Conservation (phyloP, 2,113 vertebrate species). For the Tyrannus savana region DNA sequence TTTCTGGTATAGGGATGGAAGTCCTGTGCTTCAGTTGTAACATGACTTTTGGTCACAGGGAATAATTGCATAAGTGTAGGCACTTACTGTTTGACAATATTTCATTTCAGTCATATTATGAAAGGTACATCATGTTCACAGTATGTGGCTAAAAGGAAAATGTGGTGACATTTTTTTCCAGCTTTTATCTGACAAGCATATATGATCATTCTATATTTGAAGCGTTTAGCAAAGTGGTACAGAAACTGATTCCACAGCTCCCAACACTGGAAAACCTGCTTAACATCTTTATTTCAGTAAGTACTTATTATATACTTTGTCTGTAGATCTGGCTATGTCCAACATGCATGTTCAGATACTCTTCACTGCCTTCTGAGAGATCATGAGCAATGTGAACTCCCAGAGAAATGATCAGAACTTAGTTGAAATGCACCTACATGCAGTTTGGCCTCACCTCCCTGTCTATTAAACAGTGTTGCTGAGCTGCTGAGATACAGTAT, state of each 20-base stretch:
- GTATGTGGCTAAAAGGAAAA: slow-evolving; percentile 55
- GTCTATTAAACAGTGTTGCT: not conserved
- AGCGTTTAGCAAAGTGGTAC: slow-evolving; percentile 92
- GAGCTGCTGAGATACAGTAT: not conserved
- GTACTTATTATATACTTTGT: slow-evolving; percentile 62
- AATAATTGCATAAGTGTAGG: not conserved
- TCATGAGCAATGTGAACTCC: not conserved
- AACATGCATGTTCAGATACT: slow-evolving; percentile 1
- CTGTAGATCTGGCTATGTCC: not conserved
- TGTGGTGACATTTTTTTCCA: slow-evolving; percentile 74
- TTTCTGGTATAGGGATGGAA: not conserved
- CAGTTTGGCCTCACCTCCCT: not conserved
- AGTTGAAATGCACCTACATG: not conserved
- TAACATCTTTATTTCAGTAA: slow-evolving; percentile 93
- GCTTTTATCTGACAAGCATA: slow-evolving; percentile 92
- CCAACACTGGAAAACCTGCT: slow-evolving; percentile 90
- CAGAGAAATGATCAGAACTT: not conserved
- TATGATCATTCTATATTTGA: slow-evolving; percentile 94
- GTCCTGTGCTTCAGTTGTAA: not conserved
- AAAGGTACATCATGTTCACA: slow-evolving; percentile 52
- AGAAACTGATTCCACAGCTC: slow-evolving; percentile 90
- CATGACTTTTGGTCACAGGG: not conserved
- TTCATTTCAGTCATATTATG: slow-evolving; percentile 40
- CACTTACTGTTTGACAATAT: slow-evolving; percentile 32
- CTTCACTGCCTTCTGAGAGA: not conserved